Evolutionary conservation across 2,113 vertebrate genomes (phyloP), one percentile per base, ranked within the genome.

Genomic region (Cyprinodon tularosa): DNA sequence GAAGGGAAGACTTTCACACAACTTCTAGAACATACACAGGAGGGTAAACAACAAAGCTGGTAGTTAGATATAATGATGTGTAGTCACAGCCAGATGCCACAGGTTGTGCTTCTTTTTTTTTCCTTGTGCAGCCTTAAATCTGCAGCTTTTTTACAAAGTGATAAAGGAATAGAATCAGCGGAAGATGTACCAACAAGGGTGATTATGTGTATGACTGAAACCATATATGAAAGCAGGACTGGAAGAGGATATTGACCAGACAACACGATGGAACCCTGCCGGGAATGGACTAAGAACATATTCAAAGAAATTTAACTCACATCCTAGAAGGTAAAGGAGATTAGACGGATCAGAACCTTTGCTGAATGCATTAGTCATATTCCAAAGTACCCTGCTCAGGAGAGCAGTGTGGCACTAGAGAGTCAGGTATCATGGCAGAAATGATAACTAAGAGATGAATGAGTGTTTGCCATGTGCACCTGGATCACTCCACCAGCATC

Each of bases 331-430:
- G 84, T 82, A 67, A 73, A 38, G 44, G 62, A 81, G 85, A 90
- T 90, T 89, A 90, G 80, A 86, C 71, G 48, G 90, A 87, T 82
- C 80, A 38, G 63, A 88, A 77, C 13, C 37, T 77, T 76, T 66
- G 78, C 74, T 89, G 80, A 83, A 85, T 74, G 82, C 78, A 87
- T 87, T 86, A 86, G 83, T 89, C 84, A 88, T 80, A 83, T 90
- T 80, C 80, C 85, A 80, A 76, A 85, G 73, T 86, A 77, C 74
- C 71, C 68, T 71, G 79, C 77, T 89, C 69, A 4, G 62, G 74
- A 90, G 79, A 88, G 81, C 60, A 1, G 78, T 11, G 80, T 87
- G 84, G 63, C 59, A 20, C 78, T 80, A 74, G 84, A 89, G 83
- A 86, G 86, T 84, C 82, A 47, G 85, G 84, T 82, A 86, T 90